Percentiles rank a stretch among this genome's conserved stretches.
Evolutionary conservation across 2,797 vertebrate genomes (phyloP).

Genomic region (Coendou prehensilis): DNA sequence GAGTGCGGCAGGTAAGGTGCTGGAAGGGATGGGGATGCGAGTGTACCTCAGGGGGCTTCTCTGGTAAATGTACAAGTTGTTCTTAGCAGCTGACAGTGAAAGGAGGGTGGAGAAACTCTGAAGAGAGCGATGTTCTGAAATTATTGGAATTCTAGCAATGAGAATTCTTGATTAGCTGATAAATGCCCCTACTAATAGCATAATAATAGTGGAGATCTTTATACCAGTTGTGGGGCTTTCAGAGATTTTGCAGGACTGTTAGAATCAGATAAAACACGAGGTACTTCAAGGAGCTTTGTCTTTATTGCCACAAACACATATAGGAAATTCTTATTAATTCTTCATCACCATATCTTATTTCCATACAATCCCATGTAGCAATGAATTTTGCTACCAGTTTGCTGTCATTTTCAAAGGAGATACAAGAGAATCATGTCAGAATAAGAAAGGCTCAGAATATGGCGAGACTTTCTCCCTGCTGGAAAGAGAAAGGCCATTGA

Average conservation of each 20-base stretch:
- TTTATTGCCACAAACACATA: background rate
- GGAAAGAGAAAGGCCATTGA: slow-evolving; percentile 44
- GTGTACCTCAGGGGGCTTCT: background rate
- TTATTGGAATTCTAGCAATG: background rate
- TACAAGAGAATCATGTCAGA: background rate
- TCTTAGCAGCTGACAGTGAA: background rate
- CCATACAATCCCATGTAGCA: background rate
- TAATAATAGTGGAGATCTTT: background rate
- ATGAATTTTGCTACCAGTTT: slow-evolving; percentile 3
- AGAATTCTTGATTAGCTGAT: background rate
- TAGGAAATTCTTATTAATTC: background rate
- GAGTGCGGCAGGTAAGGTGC: background rate
- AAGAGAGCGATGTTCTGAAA: background rate
- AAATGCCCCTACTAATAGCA: background rate
- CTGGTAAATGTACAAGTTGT: background rate
- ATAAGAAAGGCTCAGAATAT: background rate
- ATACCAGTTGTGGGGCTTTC: background rate
- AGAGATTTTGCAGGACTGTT: background rate
- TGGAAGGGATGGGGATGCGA: background rate
- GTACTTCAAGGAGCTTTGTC: background rate
- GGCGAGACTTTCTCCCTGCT: slow-evolving; percentile 10
- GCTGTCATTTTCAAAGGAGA: slow-evolving; percentile 42
- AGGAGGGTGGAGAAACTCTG: background rate
- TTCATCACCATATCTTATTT: slow-evolving; percentile 3
- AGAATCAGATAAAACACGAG: background rate